These are phyloP conservation scores for Paguma larvata DNA, from an alignment of 2,797 vertebrate species.

Conservation along the genomic window DNA sequence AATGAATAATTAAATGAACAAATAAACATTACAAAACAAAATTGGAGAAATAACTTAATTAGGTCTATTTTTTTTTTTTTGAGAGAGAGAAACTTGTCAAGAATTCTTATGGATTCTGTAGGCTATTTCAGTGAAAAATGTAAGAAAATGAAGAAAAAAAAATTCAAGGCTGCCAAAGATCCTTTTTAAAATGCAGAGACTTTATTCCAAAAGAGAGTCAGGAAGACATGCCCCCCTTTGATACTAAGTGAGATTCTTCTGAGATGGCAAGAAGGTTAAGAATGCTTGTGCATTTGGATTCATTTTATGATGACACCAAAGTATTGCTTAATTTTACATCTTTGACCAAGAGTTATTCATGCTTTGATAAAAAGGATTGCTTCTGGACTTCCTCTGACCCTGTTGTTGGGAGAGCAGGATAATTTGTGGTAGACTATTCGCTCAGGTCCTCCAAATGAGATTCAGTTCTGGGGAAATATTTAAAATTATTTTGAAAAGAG, in stretches of 20 bases:
- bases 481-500: not conserved
- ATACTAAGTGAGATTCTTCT: not conserved
- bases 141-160: not conserved
- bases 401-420: not conserved
- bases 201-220: not conserved
- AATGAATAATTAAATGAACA: too few relatives aligned
- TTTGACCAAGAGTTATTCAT: not conserved
- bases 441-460: not conserved
- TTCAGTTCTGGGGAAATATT: not conserved
- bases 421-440: not conserved
- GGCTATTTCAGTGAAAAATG: not conserved
- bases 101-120: not conserved
- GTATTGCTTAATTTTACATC: not conserved
- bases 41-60: not conserved
- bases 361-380: not conserved
- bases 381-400: not conserved
- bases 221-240: not conserved
- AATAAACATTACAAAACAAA: too few relatives aligned
- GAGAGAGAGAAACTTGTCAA: not conserved
- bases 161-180: not conserved
- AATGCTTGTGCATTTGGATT: not conserved
- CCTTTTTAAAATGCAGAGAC: not conserved
- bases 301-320: not conserved
- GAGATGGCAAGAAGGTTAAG: not conserved
- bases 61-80: not conserved